Base-by-base conservation (phyloP, 1,140 invertebrate species). In the Lanistes nyassanus region DNA sequence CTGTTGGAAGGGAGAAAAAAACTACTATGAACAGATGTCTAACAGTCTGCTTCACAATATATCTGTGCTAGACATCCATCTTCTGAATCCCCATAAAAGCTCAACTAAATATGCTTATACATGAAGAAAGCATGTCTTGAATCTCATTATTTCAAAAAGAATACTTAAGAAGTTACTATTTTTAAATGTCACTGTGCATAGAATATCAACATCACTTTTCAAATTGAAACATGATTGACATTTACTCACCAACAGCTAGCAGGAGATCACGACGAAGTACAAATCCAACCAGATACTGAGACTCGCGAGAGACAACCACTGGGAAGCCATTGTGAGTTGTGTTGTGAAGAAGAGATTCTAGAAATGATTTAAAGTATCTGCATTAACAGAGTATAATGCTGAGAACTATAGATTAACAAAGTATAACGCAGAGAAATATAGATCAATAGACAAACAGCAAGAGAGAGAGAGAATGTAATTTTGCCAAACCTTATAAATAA, bases 291-390 rank as follows among this genome's bases (percentile, higher is more conserved):
- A 99, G 91, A 90, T 98, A 98, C 85, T 98, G 97, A 66, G 96
- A 98, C 88, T 99, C 96, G 84, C 93, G 92, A 0, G 97, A 98
- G 0, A 99, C 95, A 21, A 99, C 97, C 7, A 99, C 97, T 0
- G 98, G 98, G 91, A 98, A 99, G 0, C 98, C 98, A 88, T 99
- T 99, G 85, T 98, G 97, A 83, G 97, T 95, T 0, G 97, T 98
- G 84, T 98, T 96, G 88, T 97, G 95, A 9, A 99, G 89, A 53
- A 99, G 86, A 72, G 92, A 93, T 88, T 99, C 97, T 83, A 89
- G 36, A 80, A 81, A 51, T 36, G 53, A 68, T 65, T 47, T 11
- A 56, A n/a, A 62, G 3, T 37, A n/a, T 36, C 42, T 13, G 23
- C 13, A 42, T 6, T 47, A 47, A 47, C 31, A 19, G 4, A 29